These are phyloP conservation scores for Trachymyrmex septentrionalis DNA, from an alignment of 1,140 invertebrate species.

Conservation along the genomic window DNA sequence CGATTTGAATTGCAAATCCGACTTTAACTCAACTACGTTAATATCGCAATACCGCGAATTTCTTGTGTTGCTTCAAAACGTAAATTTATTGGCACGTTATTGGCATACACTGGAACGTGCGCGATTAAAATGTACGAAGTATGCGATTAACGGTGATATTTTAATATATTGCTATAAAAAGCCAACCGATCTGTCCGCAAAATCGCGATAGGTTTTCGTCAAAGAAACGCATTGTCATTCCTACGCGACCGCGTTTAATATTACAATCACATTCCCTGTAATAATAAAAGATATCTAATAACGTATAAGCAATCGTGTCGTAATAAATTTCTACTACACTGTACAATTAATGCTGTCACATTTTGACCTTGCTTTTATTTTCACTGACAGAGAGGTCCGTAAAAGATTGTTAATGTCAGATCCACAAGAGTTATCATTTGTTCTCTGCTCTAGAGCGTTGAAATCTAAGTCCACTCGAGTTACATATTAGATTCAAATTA, in stretches of 20 bases:
- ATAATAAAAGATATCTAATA: background rate
- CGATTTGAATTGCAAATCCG: conserved; percentile 19
- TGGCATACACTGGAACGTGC: conserved; percentile 40
- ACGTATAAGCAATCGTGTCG: background rate
- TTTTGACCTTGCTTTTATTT: conserved; percentile 3
- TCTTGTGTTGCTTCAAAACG: conserved; percentile 16
- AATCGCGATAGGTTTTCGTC: conserved; percentile 59
- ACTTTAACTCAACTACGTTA: conserved; percentile 28
- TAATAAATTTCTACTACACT: background rate
- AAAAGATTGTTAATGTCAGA: background rate
- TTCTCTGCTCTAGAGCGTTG: background rate
- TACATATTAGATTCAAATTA: background rate
- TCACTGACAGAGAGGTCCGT: background rate
- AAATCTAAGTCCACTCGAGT: conserved; percentile 19
- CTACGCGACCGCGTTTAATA: conserved; percentile 14
- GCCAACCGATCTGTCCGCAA: conserved; percentile 37
- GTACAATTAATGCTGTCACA: background rate
- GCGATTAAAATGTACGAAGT: conserved; percentile 51
- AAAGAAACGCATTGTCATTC: conserved; percentile 47
- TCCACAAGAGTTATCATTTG: background rate
- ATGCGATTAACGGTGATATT: conserved; percentile 57
- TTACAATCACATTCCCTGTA: background rate
- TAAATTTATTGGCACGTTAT: conserved; percentile 55
- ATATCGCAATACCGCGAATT: background rate
- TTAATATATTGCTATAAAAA: conserved; percentile 66